Evolutionary conservation across 35 echinoderm and acorn worm genomes (phyloP), one percentile per base, ranked within the genome.

Genomic region (Acanthaster planci): DNA sequence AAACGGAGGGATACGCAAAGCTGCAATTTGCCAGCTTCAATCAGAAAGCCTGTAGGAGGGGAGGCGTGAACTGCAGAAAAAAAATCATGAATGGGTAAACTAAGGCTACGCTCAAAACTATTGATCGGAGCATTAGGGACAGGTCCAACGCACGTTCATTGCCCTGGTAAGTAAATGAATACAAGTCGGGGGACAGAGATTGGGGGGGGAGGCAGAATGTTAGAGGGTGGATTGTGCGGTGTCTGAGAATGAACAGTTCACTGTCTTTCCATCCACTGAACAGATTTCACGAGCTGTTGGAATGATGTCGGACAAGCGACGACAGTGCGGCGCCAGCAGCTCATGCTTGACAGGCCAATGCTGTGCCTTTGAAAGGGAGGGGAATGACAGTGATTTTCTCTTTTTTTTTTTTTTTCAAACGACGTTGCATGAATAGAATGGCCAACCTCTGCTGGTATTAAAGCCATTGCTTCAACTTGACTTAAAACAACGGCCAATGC

Each of bases 91-190:
- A 47, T 47, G 42, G 42, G 42, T 12, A 47, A n/a, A n/a, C n/a
- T n/a, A n/a, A n/a, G n/a, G 42, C 42, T 6, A 47, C 42, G 42
- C 42, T 47, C 4, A 47, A 47, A 12, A 47, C 42, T 72, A 72
- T 30, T 72, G 64, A 72, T 72, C 23, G 14, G 15, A 30, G n/a
- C 0, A 47, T 47, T 47, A 72, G 29, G 64, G 57, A 30, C 23
- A 72, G 34, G 64, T 72, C 30, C 26, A 72, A 31, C 64, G 26
- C 30, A 10, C 64, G 64, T 72, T 72, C 64, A 72, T 72, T 72
- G 64, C 64, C 64, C 64, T 72, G 15, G 64, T 7, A 8, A 23
- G 64, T 26, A 18, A n/a, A n/a, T n/a, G n/a, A n/a, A 26, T n/a
- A 59, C 56, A 5, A 59, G 19, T n/a, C 7, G 16, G 12, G 64